Evolutionary conservation across 2,888 invertebrate species (phyloP).

Genomic region (Orchesella flavescens): DNA sequence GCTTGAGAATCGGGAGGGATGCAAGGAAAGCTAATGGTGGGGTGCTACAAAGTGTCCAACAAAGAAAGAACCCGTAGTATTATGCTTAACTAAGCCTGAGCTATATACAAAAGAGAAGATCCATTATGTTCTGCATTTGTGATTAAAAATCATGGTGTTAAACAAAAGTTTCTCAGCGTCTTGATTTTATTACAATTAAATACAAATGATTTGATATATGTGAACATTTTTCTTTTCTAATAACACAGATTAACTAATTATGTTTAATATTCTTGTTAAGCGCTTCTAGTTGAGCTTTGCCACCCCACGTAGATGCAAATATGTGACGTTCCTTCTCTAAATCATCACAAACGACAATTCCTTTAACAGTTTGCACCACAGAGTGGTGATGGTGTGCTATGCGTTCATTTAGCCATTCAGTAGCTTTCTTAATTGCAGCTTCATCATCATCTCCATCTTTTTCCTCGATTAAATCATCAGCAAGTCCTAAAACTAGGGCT

Average conservation of each 20-base stretch:
- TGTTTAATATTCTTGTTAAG: constrained; percentile 74
- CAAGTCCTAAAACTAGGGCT: constrained; percentile 74
- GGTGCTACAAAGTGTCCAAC: too few species aligned
- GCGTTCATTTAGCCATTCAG: constrained; percentile 73
- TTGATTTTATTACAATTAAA: too few species aligned
- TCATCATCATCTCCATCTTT: constrained; percentile 69
- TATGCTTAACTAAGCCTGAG: too few species aligned
- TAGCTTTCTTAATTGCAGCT: constrained; percentile 51
- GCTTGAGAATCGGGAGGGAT: not conserved
- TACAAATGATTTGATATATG: too few species aligned
- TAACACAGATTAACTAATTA: too few species aligned
- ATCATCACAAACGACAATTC: constrained; percentile 70
- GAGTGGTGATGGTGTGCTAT: constrained; percentile 70
- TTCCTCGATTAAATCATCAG: constrained; percentile 73
- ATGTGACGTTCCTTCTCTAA: constrained; percentile 74
- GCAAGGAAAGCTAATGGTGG: not conserved
- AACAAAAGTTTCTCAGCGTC: too few species aligned
- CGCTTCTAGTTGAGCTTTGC: constrained; percentile 74
- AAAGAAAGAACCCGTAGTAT: too few species aligned
- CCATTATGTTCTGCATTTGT: too few species aligned
- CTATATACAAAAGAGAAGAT: too few species aligned
- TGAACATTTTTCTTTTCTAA: too few species aligned
- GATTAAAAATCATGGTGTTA: too few species aligned
- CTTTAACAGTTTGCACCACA: constrained; percentile 72
- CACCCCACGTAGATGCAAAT: constrained; percentile 75